Evolutionary conservation across 2,888 invertebrate species (phyloP), one percentile per base, ranked within the genome.

Genomic region (Gari tellinella): DNA sequence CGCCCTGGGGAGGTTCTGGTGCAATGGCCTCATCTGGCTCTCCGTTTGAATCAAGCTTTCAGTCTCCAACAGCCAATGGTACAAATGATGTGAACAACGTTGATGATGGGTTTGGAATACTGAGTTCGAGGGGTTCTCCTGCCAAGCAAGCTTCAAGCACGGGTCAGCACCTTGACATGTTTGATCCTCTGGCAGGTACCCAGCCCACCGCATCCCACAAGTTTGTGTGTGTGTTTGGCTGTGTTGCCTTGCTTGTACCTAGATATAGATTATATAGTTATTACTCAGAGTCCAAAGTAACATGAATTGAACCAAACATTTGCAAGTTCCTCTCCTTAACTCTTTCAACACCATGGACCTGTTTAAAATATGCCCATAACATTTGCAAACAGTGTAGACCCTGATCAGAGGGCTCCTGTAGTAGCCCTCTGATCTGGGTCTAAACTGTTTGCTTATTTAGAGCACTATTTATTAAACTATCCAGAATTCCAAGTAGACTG

Each of bases 91-190:
- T 48, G 31, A 82, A 81, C 70, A 83, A 77, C 52, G 77, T 89
- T 8, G 90, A 91, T 67, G 90, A 89, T 72, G 90, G 82, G 40
- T 91, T 91, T 86, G 91, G 90, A 61, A 61, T 90, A 40, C 76
- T 91, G 61, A 85, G 89, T 55, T 82, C 87, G 5, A 79, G 90
- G 57, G 70, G 68, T 46, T 87, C 88, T n/a, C 87, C 87, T 2
- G 80, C 83, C 19, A 87, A 86, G 57, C 40, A 58, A 12, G 40
- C 49, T 14, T 51, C 51, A 41, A 57, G 52, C 21, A 60, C 72
- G 37, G 80, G 80, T 58, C 81, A 80, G 53, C 69, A 75, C 43
- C 64, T 82, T 68, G 85, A 85, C 65, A 85, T 81, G 45, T 89
- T 89, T 82, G 89, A 88, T 85, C 85, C 85, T 19, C 70, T 88